phyloP scores from a whole-genome alignment of 1,140 invertebrate genomes.

The Magallana ariakensis region DNA sequence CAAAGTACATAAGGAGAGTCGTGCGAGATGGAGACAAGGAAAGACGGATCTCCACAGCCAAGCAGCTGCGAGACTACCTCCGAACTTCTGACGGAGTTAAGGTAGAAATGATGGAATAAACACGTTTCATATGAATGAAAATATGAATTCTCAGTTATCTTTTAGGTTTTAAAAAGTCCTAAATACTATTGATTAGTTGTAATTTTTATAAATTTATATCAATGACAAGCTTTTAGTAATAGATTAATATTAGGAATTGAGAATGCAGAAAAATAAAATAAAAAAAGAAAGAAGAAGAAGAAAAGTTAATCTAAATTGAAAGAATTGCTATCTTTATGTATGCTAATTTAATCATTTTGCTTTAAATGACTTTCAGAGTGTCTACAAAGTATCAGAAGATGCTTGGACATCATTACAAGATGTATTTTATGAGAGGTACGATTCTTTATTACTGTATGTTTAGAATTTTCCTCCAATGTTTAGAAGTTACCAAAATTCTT shows the following conservation, averaged over 20 bases:
- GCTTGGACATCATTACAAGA: constrained; percentile 68
- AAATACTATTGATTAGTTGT: too few relatives aligned
- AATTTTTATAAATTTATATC: too few relatives aligned
- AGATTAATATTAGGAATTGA: too few relatives aligned
- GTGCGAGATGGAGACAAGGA: constrained; percentile 73
- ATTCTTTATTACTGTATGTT: constrained; percentile 6
- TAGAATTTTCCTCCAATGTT: constrained; percentile 12
- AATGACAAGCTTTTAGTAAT: too few relatives aligned
- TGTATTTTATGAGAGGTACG: constrained; percentile 75
- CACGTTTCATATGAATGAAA: too few relatives aligned
- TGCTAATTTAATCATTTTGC: background rate
- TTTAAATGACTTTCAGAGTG: constrained; percentile 54
- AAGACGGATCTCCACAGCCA: constrained; percentile 68
- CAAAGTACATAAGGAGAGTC: constrained; percentile 71
- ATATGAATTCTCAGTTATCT: too few relatives aligned
- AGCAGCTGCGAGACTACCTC: constrained; percentile 73
- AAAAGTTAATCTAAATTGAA: too few relatives aligned
- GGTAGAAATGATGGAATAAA: constrained; percentile 55
- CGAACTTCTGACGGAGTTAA: constrained; percentile 70
- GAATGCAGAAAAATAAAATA: too few relatives aligned
- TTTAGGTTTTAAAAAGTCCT: too few relatives aligned
- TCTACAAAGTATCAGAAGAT: constrained; percentile 67
- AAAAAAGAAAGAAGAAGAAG: too few relatives aligned
- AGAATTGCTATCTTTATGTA: too few relatives aligned
- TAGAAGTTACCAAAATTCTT: background rate